Evolutionary conservation across 2,888 invertebrate genomes (phyloP).

Genomic region (Agelastica alni): DNA sequence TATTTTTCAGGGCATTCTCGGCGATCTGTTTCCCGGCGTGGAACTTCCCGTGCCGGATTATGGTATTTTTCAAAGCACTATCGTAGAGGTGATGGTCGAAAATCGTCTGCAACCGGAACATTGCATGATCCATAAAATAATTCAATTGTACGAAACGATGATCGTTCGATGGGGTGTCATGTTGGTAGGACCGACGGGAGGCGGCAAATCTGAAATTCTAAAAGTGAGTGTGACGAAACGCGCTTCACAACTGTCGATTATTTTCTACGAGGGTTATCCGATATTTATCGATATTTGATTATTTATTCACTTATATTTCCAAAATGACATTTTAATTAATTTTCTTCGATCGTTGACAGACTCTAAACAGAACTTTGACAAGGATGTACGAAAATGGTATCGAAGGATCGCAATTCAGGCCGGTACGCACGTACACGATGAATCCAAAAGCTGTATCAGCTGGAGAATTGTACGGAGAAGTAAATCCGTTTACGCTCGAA

Average conservation of each 20-base stretch:
- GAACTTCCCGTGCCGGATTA: constrained; percentile 79
- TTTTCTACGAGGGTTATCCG: too few relatives aligned
- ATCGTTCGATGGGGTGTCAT: constrained; percentile 91
- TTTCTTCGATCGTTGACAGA: too few relatives aligned
- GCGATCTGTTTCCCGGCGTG: constrained; percentile 88
- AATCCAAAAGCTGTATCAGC: constrained; percentile 89
- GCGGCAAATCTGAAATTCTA: constrained; percentile 81
- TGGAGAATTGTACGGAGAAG: constrained; percentile 87
- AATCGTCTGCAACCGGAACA: constrained; percentile 69
- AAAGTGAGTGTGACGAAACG: constrained; percentile 61
- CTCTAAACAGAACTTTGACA: constrained; percentile 71
- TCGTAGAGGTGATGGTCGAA: constrained; percentile 60
- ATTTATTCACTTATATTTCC: too few relatives aligned
- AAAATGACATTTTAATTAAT: too few relatives aligned
- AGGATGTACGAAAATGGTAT: constrained; percentile 67
- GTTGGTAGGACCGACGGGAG: constrained; percentile 88
- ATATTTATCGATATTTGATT: too few relatives aligned
- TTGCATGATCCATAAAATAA: constrained; percentile 73
- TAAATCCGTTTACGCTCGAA: constrained; percentile 81
- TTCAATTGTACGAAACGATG: constrained; percentile 90
- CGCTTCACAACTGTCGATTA: too few relatives aligned
- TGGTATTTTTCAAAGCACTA: constrained; percentile 71
- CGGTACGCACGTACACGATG: constrained; percentile 77
- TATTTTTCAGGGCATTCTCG: constrained; percentile 74
- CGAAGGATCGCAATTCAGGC: constrained; percentile 66